phyloP scores from a whole-genome alignment of 1,140 invertebrate genomes.

The Mizuhopecten yessoensis region DNA sequence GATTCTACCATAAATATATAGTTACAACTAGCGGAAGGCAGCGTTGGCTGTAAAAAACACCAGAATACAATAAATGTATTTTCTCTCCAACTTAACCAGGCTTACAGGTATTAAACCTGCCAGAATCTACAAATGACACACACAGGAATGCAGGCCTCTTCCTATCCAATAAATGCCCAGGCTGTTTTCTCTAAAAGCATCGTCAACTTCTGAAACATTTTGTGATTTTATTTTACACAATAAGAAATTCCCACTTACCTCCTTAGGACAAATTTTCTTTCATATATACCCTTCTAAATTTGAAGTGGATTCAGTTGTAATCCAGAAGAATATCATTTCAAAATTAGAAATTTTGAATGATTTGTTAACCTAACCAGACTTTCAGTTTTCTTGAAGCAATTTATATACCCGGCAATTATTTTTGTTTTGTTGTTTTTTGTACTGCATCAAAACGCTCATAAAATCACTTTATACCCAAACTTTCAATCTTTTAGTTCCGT shows the following conservation, averaged over 20 bases:
- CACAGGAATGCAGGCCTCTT: conserved; percentile 23
- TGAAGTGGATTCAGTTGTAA: not conserved
- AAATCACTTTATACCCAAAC: not conserved
- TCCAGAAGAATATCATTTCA: not conserved
- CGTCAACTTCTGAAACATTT: not conserved
- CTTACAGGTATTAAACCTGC: conserved; percentile 24
- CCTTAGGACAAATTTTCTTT: not conserved
- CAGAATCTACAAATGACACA: conserved; percentile 16
- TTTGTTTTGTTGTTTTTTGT: not conserved
- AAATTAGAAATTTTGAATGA: not conserved
- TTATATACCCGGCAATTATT: not conserved
- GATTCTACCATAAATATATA: conserved; percentile 36
- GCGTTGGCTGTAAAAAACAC: not conserved
- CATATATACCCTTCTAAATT: not conserved
- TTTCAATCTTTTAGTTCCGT: not conserved
- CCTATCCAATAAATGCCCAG: not conserved
- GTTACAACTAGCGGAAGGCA: conserved; percentile 22
- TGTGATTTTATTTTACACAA: not conserved
- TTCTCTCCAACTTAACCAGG: conserved; percentile 37
- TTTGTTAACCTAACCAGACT: not conserved
- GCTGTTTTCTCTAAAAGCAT: not conserved
- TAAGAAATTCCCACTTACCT: not conserved
- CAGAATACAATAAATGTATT: conserved; percentile 35
- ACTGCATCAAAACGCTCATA: conserved; percentile 23
- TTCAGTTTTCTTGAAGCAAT: not conserved